phyloP scores from a whole-genome alignment of 1,140 invertebrate species.

The Holcopasites calliopsidis region DNA sequence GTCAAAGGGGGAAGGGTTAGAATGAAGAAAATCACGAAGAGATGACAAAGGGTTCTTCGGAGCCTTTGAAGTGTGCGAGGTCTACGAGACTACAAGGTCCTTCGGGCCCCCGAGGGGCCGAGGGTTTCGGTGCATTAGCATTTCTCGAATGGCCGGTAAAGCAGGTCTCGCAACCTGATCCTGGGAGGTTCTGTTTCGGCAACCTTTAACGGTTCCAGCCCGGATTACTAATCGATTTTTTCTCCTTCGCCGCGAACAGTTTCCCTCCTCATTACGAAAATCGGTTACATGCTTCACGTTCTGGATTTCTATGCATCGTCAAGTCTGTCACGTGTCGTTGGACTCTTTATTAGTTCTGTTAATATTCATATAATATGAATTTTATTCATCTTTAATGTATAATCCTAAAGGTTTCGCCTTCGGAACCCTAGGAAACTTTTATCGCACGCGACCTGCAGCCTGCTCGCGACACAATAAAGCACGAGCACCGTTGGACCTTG shows the following conservation, averaged over 20 bases:
- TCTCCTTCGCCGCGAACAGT: slow-evolving; percentile 20
- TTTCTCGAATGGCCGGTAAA: slow-evolving; percentile 74
- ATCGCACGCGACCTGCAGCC: no score
- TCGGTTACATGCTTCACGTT: slow-evolving; percentile 25
- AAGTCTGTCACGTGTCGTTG: no score
- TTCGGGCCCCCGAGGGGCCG: slow-evolving; percentile 38
- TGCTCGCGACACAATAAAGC: neutral
- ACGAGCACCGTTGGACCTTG: slow-evolving; percentile 12
- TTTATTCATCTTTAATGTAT: no score
- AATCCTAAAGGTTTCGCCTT: no score
- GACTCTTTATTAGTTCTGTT: no score
- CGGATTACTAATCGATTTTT: slow-evolving; percentile 68
- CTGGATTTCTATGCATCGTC: no score
- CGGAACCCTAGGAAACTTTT: no score
- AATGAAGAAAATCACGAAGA: slow-evolving; percentile 23
- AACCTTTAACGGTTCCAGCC: slow-evolving; percentile 70
- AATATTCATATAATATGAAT: no score
- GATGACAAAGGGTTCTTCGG: slow-evolving; percentile 48
- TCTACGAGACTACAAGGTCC: no score
- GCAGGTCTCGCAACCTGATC: slow-evolving; percentile 67
- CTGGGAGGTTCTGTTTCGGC: slow-evolving; percentile 50
- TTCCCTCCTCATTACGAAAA: neutral
- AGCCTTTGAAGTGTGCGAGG: slow-evolving; percentile 13
- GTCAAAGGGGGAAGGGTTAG: slow-evolving; percentile 15
- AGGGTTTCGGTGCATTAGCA: slow-evolving; percentile 63